Evolutionary conservation across 2,113 vertebrate genomes (phyloP).

Genomic region (Scopus umbretta): DNA sequence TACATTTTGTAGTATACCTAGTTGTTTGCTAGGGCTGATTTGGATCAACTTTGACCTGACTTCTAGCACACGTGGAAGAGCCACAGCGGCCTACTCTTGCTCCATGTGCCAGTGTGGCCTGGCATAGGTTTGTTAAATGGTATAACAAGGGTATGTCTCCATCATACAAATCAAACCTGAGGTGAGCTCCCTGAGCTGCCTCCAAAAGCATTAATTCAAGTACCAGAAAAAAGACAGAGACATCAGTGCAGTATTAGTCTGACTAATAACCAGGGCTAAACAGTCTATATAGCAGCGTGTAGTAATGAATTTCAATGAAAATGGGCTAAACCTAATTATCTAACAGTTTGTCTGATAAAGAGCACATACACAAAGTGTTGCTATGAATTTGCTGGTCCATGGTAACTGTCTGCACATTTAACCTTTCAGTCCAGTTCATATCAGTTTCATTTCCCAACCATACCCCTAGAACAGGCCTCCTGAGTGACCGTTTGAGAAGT

Average conservation of each 20-base stretch:
- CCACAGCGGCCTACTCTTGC: not conserved
- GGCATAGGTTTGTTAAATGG: not conserved
- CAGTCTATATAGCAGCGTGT: not conserved
- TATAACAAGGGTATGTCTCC: not conserved
- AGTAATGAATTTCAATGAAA: slow-evolving; percentile 21
- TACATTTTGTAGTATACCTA: not conserved
- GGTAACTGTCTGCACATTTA: not conserved
- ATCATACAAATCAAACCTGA: not conserved
- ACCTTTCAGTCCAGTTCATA: not conserved
- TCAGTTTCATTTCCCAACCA: not conserved
- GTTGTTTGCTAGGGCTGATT: not conserved
- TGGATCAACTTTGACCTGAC: not conserved
- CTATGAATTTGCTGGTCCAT: not conserved
- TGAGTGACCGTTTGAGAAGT: not conserved
- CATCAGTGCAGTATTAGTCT: not conserved
- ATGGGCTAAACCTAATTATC: not conserved
- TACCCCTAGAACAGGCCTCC: not conserved
- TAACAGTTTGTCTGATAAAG: not conserved
- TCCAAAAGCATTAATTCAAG: not conserved
- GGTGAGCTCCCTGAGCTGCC: not conserved
- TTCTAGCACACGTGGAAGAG: not conserved
- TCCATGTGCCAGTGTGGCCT: not conserved
- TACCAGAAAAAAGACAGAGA: not conserved
- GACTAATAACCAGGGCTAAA: slow-evolving; percentile 1
- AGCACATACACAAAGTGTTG: not conserved